A percentile compares a stretch with the other conserved stretches of the same genome.
Evolutionary conservation across 2,113 vertebrate genomes (phyloP).

Genomic region (Formicarius rufipectus): DNA sequence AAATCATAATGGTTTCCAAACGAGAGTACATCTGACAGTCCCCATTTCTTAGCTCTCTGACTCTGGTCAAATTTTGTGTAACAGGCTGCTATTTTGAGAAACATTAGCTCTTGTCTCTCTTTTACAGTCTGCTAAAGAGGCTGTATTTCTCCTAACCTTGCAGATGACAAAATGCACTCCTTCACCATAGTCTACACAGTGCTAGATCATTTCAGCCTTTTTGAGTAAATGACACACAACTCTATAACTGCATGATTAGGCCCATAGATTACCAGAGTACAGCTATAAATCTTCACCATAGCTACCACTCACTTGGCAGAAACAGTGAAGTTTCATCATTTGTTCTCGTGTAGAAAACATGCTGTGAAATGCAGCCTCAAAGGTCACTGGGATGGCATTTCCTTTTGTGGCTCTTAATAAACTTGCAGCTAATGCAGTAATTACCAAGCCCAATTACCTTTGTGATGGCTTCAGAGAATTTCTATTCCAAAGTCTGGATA

Average conservation of each 20-base stretch:
- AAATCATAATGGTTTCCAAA: neutral
- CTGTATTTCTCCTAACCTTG: constrained; percentile 58
- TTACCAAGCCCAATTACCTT: constrained; percentile 54
- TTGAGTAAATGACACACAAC: constrained; percentile 33
- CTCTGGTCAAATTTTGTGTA: neutral
- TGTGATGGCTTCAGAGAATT: constrained; percentile 11
- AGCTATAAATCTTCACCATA: constrained; percentile 57
- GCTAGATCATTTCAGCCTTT: constrained; percentile 62
- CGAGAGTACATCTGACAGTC: neutral
- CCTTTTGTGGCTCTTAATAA: constrained; percentile 45
- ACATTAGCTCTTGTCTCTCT: constrained; percentile 13
- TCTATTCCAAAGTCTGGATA: neutral
- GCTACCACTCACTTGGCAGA: constrained; percentile 35
- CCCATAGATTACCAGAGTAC: constrained; percentile 56
- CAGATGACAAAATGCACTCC: constrained; percentile 59
- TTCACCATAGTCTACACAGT: constrained; percentile 25
- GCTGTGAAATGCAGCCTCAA: constrained; percentile 37
- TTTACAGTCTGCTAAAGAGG: constrained; percentile 45
- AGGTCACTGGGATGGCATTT: constrained; percentile 38
- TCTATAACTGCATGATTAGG: constrained; percentile 51
- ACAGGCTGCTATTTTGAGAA: constrained; percentile 16
- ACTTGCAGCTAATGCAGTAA: constrained; percentile 52
- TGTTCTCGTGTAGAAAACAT: constrained; percentile 35
- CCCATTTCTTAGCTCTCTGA: neutral
- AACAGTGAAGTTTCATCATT: constrained; percentile 40